Base-by-base conservation (phyloP, 2,888 invertebrate genomes). In the Ashinkailepas kermadecensis region DNA sequence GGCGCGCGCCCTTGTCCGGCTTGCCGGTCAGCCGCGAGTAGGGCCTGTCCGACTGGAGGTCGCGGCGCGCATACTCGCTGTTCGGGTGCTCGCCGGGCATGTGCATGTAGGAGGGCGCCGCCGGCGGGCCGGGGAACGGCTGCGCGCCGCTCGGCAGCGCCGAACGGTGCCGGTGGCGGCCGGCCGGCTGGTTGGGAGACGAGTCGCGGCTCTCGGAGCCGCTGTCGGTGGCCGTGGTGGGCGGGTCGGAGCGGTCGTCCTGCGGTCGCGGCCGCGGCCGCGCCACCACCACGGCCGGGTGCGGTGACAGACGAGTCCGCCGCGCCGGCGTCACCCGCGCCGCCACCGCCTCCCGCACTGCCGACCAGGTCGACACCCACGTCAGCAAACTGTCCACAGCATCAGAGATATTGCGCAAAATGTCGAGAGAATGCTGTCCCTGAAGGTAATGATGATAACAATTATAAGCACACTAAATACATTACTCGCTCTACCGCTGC, bases 121-220 rank as follows among this genome's bases (percentile, higher is more conserved):
- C 81, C 81, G 82, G 82, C 81, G 80, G 82, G 79, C 62, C 82
- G 81, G 57, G 83, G 83, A 81, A 82, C 83, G 62, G 83, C 39
- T 10, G 39, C 18, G 70, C 39, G 15, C 15, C 18, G 6, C 39
- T 6, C 70, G 39, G 18, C n/a, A 21, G n/a, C 23, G 9, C 67
- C 39, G 15, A 39, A 15, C 15, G 12, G 15, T 2, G 9, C n/a
- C 67, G 15, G 56, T 21, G 67, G 18, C 82, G 82, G 82, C 84
- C 84, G 84, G 82, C 85, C 85, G 85, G 85, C 83, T 85, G 86
- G 85, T 85, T 86, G 84, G 85, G 86, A 85, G 85, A 86, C 85
- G 85, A 86, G 84, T 85, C 86, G 85, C 85, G 78, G 23, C 78
- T 86, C 86, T 85, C 86, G 85, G 86, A 86, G 83, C 84, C 84